Base-by-base conservation (phyloP, 2,888 invertebrate species). In the Drosophila affinis region DNA sequence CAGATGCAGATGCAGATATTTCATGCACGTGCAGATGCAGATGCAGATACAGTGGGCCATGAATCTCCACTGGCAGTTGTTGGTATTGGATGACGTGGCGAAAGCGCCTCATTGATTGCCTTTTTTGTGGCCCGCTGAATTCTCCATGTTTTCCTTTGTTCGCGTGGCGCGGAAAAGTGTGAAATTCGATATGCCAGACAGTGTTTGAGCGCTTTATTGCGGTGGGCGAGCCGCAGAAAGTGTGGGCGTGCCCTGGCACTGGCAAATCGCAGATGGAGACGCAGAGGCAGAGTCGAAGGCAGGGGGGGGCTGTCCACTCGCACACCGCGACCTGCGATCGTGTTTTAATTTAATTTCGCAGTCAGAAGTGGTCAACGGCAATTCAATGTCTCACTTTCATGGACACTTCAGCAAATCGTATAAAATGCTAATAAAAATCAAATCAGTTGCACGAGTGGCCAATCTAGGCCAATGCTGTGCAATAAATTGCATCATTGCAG, bases 391-490 rank as follows among this genome's bases (percentile, higher is more conserved):
- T 45, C 39, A 54, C 44, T 67, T n/a, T 45, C 39, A 54, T 46
- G 45, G 34, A 70, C 59, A 73, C 64, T 63, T 62, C 63, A 75
- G 58, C 72, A 72, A 87, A 81, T 65, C 79, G 59, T 68, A 70
- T 71, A 79, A 87, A 85, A 87, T 80, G 72, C 65, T 84, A 86
- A 88, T 84, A 72, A 83, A 88, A 88, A 86, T 67, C 72, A 81
- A 83, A 83, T 87, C 79, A 79, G 83, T 84, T 84, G 75, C 45
- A 45, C 48, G 84, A 77, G 71, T 81, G 79, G 62, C 67, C 80
- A 72, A 68, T 69, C 57, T 72, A 70, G 47, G 58, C 71, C 39
- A 39, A 51, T 72, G 72, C 71, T 72, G 59, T 73, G 81, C 81
- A 77, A 75, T 81, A 84, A 87, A 88, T 88, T 88, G 78, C 73